Conservation (phyloP, 2,797 vertebrate genomes). For the Staurois parvus region DNA sequence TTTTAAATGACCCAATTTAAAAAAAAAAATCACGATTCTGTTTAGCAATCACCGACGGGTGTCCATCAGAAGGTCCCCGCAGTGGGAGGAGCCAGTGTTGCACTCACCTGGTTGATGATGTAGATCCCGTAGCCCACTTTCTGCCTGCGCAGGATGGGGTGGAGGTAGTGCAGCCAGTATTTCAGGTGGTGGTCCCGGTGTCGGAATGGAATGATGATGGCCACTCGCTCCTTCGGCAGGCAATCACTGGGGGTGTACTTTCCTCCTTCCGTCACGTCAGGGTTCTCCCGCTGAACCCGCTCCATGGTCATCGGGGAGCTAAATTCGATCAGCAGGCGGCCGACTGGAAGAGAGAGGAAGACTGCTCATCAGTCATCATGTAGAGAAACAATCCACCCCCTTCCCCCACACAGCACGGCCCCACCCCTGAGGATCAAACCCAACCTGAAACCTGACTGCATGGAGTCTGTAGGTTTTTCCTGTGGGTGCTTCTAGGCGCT, state of each 20-base stretch:
- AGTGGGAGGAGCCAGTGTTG: not conserved
- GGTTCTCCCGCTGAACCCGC: conserved; percentile 94
- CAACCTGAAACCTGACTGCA: no score
- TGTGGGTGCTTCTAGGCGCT: no score
- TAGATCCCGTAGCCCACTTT: conserved; percentile 95
- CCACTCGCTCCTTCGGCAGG: conserved; percentile 90
- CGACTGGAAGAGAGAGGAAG: conserved; percentile 80
- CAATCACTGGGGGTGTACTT: conserved; percentile 92
- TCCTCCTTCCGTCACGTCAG: conserved; percentile 91
- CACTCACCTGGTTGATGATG: conserved; percentile 93
- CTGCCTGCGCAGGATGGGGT: conserved; percentile 95
- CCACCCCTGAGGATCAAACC: no score
- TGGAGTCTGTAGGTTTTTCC: no score
- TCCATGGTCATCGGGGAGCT: conserved; percentile 97
- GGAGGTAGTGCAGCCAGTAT: conserved; percentile 98
- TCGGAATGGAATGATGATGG: conserved; percentile 97
- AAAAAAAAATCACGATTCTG: no score
- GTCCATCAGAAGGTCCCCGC: no score
- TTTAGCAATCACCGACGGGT: no score
- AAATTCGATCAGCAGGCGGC: conserved; percentile 96
- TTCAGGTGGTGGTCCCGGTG: conserved; percentile 96
- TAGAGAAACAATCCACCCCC: no score
- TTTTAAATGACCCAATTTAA: no score
- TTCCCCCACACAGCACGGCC: no score
- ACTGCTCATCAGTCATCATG: no score